A percentile compares a stretch with the other conserved stretches of the same genome.
phyloP scores from a whole-genome alignment of 2,797 vertebrate genomes.

The Sebastes wilsoni region DNA sequence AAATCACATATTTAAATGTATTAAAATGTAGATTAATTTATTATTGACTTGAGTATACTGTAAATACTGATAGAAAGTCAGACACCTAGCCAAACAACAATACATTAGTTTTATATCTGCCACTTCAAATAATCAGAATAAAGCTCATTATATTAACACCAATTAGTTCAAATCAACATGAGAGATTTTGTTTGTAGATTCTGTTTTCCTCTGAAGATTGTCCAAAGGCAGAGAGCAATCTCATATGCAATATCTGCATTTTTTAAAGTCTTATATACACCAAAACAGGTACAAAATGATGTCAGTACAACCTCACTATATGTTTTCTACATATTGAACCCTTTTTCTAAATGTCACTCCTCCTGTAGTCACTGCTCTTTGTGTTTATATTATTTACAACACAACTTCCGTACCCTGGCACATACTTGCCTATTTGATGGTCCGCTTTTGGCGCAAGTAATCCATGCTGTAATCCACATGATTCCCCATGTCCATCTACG shows the following conservation, averaged over 20 bases:
- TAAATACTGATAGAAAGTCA: background rate
- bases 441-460: conserved; percentile 14
- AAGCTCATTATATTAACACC: too few species aligned
- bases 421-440: background rate
- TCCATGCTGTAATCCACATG: conserved; percentile 46
- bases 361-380: background rate
- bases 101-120: background rate
- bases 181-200: too few species aligned
- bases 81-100: background rate
- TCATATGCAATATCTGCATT: background rate
- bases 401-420: background rate
- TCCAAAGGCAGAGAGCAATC: background rate
- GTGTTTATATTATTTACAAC: background rate
- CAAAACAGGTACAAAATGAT: background rate
- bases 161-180: too few species aligned
- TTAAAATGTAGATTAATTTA: background rate
- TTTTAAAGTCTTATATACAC: background rate
- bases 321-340: background rate
- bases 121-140: background rate
- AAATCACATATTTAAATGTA: background rate
- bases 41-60: background rate
- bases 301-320: background rate
- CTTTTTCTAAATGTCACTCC: background rate
- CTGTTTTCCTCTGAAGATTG: too few species aligned
- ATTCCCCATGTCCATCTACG: conserved; percentile 44